Conservation (phyloP, 2,888 invertebrate genomes). For the Keiferia lycopersicella region DNA sequence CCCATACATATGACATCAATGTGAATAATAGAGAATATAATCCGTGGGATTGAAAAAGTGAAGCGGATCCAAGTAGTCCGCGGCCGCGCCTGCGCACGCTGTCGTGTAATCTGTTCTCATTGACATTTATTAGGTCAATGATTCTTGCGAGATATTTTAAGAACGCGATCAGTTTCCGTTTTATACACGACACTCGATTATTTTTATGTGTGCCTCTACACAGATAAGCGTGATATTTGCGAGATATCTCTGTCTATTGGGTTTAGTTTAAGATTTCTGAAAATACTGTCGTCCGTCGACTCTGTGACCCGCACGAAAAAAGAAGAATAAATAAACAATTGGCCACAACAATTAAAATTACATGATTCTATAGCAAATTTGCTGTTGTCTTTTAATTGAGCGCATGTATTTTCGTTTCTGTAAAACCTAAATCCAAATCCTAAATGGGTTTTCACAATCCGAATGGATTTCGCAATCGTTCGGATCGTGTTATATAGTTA, state of each 20-base stretch:
- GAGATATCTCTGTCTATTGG: too few relatives aligned
- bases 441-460: not conserved
- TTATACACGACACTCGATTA: not conserved
- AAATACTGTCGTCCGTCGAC: too few relatives aligned
- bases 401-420: not conserved
- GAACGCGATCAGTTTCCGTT: slow-evolving; percentile 3
- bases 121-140: slow-evolving; percentile 3
- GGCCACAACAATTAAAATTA: not conserved
- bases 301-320: too few relatives aligned
- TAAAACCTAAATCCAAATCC: not conserved
- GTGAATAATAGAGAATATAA: not conserved
- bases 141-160: not conserved
- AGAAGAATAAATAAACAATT: not conserved
- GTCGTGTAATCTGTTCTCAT: not conserved
- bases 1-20: not conserved
- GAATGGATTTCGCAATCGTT: slow-evolving; percentile 15
- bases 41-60: not conserved
- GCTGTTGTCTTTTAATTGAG: too few relatives aligned
- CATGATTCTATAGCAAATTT: not conserved
- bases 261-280: too few relatives aligned
- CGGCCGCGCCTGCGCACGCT: not conserved
- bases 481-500: slow-evolving; percentile 13
- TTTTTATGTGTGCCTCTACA: not conserved
- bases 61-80: not conserved
- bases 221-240: too few relatives aligned